These are phyloP conservation scores for Elephas maximus DNA, from an alignment of 2,113 vertebrate species.

Conservation along the genomic window DNA sequence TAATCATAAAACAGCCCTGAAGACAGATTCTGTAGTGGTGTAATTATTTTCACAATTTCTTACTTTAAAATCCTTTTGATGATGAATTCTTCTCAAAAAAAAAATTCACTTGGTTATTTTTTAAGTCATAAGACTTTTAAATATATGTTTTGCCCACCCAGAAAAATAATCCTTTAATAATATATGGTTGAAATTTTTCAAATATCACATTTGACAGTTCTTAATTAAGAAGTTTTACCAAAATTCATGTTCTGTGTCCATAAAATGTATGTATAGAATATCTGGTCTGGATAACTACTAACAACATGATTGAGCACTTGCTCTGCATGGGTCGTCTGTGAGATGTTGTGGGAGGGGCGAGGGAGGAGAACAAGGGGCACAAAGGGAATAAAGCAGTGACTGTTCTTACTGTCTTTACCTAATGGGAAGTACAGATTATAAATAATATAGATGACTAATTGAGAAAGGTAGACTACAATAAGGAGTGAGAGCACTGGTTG, in stretches of 20 bases:
- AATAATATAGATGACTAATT: constrained; percentile 2
- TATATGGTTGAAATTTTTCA: background rate
- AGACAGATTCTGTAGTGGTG: constrained; percentile 44
- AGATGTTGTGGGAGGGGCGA: background rate
- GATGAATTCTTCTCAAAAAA: constrained; percentile 52
- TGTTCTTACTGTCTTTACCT: background rate
- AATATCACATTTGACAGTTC: constrained; percentile 2
- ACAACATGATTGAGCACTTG: background rate
- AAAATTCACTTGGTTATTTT: constrained; percentile 52
- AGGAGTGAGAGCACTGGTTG: background rate
- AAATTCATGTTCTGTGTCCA: background rate
- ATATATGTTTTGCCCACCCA: background rate
- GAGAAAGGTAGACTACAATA: constrained; percentile 1
- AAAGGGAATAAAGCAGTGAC: background rate
- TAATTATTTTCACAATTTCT: constrained; percentile 64
- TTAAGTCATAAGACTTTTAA: constrained; percentile 48
- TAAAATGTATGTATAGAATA: constrained; percentile 1
- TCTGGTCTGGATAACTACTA: constrained; percentile 33
- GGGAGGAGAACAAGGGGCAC: background rate
- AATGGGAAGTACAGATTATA: constrained; percentile 6
- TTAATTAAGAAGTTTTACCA: constrained; percentile 10
- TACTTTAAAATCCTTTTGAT: constrained; percentile 50
- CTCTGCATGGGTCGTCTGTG: background rate
- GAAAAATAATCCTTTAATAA: constrained; percentile 52
- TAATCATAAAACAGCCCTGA: constrained; percentile 56